Evolutionary conservation across 2,888 invertebrate species (phyloP), one percentile per base, ranked within the genome.

Genomic region (Melipona bicolor): DNA sequence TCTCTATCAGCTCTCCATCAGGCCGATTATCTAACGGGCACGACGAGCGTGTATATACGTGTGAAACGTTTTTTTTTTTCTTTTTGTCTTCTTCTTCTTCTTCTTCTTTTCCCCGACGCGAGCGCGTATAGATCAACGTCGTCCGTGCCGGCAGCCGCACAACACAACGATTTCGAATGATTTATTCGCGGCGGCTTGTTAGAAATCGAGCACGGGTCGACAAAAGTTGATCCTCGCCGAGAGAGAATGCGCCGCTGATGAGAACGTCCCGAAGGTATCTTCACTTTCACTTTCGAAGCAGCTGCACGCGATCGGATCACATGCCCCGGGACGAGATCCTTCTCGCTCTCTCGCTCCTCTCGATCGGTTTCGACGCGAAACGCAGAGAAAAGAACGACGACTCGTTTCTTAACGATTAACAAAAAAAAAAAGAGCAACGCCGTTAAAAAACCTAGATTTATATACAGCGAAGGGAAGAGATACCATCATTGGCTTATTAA

Each of bases 251-350:
- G 50, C 52, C 75, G 79, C 79, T 79, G 85, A 90, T 90, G 88
- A 90, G 88, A 88, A 89, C 83, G 74, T 85, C 88, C 89, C 77
- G 89, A 67, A 88, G 89, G 88, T 88, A 86, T 88, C 90, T 83
- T 89, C 87, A 88, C 89, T 89, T 89, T 89, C 89, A 89, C 89
- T 90, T 87, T 89, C 86, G 79, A 79, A 73, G 77, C 89, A 87
- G 85, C 85, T 89, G 89, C 87, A 86, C 79, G 78, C 84, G 83
- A 81, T 68, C 72, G 15, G 77, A 77, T 82, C 79, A 81, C 81
- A 77, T 83, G 81, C 82, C 64, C 78, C 69, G 36, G 9, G 43
- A 69, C 76, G 79, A 81, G 80, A 89, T 89, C 81, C 79, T 86
- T 73, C 68, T 62, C 74, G 61, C 27, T 77, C 71, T 19, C 71